phyloP scores from a whole-genome alignment of 2,888 invertebrate genomes.

The Drosophila paramelanica region DNA sequence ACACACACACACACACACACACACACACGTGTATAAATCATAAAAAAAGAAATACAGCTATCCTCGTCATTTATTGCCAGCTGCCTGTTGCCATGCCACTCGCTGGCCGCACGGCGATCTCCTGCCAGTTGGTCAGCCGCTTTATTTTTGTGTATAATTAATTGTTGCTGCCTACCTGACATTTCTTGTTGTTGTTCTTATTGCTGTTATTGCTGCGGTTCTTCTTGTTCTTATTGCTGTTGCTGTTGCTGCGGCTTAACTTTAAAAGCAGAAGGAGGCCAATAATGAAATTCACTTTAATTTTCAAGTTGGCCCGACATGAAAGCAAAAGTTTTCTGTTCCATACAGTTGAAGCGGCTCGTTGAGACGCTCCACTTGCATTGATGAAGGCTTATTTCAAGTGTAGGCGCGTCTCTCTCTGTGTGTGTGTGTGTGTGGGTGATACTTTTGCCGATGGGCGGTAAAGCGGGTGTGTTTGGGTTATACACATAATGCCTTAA shows the following conservation, averaged over 20 bases:
- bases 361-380: constrained; percentile 58
- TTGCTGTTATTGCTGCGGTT: constrained; percentile 10
- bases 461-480: not conserved
- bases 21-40: constrained; percentile 46
- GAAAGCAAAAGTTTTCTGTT: constrained; percentile 70
- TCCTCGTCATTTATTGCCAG: constrained; percentile 32
- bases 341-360: constrained; percentile 31
- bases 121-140: constrained; percentile 47
- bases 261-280: constrained; percentile 42
- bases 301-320: constrained; percentile 55
- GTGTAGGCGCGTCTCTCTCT: constrained; percentile 13
- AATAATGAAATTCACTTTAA: constrained; percentile 71
- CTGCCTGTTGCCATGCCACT: constrained; percentile 54
- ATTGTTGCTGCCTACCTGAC: constrained; percentile 69
- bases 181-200: constrained; percentile 23
- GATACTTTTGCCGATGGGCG: not conserved
- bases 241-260: constrained; percentile 6
- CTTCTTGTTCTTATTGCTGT: constrained; percentile 1
- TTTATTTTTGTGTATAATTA: constrained; percentile 72
- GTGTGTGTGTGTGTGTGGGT: constrained; percentile 17
- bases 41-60: constrained; percentile 51
- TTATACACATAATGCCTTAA: constrained; percentile 62
- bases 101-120: constrained; percentile 6
- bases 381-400: constrained; percentile 63
- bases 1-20: constrained; percentile 9